Percentiles rank a stretch among this genome's conserved stretches.
phyloP scores from a whole-genome alignment of 2,888 invertebrate genomes.

The Ophion ellenae region DNA sequence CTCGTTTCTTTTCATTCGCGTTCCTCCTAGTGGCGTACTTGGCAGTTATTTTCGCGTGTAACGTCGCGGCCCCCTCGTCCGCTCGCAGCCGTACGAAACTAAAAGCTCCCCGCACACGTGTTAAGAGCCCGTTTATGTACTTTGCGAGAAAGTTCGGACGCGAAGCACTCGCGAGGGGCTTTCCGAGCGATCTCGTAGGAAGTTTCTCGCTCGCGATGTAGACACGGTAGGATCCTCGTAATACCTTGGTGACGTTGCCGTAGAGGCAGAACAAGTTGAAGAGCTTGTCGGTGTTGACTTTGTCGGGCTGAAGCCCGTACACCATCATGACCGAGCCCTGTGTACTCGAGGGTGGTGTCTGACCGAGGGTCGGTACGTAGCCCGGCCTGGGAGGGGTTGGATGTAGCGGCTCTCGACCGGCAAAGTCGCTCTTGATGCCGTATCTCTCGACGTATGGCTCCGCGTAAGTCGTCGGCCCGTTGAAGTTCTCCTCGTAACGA shows the following conservation, averaged over 20 bases:
- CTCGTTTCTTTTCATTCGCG: no score
- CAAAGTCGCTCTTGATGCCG: constrained; percentile 81
- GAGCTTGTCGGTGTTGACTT: constrained; percentile 97
- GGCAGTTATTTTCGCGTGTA: no score
- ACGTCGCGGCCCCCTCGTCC: no score
- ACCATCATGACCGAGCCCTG: constrained; percentile 98
- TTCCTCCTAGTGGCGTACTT: no score
- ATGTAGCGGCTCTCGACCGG: constrained; percentile 81
- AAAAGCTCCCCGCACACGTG: constrained; percentile 10
- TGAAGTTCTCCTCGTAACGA: constrained; percentile 82
- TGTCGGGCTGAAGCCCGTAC: constrained; percentile 96
- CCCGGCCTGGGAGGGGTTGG: constrained; percentile 82
- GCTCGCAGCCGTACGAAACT: not conserved
- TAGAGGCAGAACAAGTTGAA: constrained; percentile 99
- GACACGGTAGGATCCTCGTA: no score
- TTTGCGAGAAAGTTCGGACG: constrained; percentile 32
- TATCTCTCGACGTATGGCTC: constrained; percentile 82
- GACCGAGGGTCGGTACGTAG: constrained; percentile 81
- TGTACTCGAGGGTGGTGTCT: constrained; percentile 80
- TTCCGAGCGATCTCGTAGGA: not conserved
- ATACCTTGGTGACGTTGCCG: constrained; percentile 98
- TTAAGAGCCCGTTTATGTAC: constrained; percentile 47
- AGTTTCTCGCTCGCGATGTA: not conserved
- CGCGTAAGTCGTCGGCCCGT: constrained; percentile 81
- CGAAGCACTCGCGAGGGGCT: not conserved